These are phyloP conservation scores for Heterohyrax brucei DNA, from an alignment of 2,797 vertebrate species.

Conservation along the genomic window DNA sequence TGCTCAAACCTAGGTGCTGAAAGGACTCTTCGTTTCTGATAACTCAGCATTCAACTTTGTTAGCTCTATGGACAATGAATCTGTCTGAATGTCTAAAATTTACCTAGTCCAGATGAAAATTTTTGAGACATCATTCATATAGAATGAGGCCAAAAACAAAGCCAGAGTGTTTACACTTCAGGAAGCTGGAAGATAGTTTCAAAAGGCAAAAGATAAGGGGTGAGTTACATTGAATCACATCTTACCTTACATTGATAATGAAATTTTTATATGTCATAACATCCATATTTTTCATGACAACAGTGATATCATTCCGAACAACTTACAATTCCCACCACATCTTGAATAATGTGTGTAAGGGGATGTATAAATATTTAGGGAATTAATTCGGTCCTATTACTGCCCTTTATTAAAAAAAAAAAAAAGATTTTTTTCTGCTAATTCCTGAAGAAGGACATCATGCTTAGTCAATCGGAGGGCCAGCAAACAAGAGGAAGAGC, in stretches of 20 bases:
- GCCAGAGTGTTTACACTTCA: background rate
- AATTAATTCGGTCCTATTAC: background rate
- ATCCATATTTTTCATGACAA: conserved; percentile 31
- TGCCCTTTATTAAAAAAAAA: too few species aligned
- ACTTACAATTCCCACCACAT: background rate
- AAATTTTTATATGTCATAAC: conserved; percentile 30
- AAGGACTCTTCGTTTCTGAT: conserved; percentile 29
- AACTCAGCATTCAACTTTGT: background rate
- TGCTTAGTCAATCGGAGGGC: too few species aligned
- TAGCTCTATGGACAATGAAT: background rate
- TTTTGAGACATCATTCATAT: background rate
- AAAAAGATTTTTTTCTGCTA: background rate
- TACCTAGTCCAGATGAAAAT: background rate
- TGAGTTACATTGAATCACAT: conserved; percentile 15
- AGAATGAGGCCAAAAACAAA: background rate
- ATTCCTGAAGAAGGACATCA: background rate
- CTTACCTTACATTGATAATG: background rate
- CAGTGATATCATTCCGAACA: conserved; percentile 1
- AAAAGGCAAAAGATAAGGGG: conserved; percentile 25
- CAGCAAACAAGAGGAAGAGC: too few species aligned
- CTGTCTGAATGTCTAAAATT: background rate
- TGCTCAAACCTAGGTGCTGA: background rate
- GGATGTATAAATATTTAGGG: background rate
- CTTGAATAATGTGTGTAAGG: background rate
- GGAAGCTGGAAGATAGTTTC: conserved; percentile 15